Conservation (phyloP, 2,113 vertebrate genomes). For the Lophotis ruficrista region DNA sequence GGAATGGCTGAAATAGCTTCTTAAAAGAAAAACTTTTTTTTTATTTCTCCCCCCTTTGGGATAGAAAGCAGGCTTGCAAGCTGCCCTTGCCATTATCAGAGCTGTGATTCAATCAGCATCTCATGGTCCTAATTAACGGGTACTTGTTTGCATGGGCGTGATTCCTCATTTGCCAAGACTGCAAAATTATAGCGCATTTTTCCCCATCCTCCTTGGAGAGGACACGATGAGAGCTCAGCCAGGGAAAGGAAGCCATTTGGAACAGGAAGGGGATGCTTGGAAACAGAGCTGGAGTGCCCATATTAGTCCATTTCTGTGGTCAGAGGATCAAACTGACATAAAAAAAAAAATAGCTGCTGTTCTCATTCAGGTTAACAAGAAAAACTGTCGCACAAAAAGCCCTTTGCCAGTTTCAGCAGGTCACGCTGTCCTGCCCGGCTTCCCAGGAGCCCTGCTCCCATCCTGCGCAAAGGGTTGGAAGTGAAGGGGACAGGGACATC, state of each 20-base stretch:
- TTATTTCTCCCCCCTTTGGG: not conserved
- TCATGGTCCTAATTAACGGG: not conserved
- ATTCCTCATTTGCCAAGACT: slow-evolving; percentile 41
- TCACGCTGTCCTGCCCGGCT: rapidly evolving
- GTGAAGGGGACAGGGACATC: not conserved
- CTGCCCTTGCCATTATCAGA: not conserved
- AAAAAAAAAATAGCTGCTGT: not conserved
- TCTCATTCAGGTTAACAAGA: not conserved
- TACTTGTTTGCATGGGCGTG: slow-evolving; percentile 2
- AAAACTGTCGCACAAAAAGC: not conserved
- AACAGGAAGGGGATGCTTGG: slow-evolving; percentile 68
- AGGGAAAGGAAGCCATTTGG: slow-evolving; percentile 64
- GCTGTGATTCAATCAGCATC: not conserved
- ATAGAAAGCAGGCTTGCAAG: not conserved
- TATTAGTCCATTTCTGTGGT: not conserved
- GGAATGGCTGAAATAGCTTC: not conserved
- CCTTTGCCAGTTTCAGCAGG: not conserved
- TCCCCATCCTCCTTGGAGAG: slow-evolving; percentile 37
- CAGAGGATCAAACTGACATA: not conserved
- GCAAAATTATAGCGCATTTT: not conserved
- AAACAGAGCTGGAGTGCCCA: not conserved
- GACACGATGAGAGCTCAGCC: not conserved
- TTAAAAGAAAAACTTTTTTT: not conserved
- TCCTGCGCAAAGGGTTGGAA: rapidly evolving
- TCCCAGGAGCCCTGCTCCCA: not conserved